phyloP scores from a whole-genome alignment of 2,797 vertebrate species.

The Galago senegalensis region DNA sequence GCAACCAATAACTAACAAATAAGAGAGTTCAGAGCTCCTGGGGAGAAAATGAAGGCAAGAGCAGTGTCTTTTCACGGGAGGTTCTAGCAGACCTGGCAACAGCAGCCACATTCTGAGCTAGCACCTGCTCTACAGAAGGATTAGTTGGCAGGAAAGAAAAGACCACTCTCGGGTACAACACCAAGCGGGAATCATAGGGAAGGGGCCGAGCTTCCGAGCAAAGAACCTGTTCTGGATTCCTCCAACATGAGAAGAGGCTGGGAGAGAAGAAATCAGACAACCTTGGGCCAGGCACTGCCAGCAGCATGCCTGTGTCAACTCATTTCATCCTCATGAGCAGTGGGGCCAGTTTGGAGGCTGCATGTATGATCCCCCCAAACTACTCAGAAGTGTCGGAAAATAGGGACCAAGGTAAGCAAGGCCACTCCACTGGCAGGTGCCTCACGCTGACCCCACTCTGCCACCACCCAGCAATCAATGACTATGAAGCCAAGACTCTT shows the following conservation, averaged over 20 bases:
- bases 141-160: neutral
- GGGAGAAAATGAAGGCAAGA: too few species aligned
- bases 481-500: neutral
- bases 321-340: neutral
- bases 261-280: neutral
- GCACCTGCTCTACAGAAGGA: neutral
- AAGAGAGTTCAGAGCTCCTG: neutral
- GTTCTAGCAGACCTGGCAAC: neutral
- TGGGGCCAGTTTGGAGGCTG: neutral
- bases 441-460: neutral
- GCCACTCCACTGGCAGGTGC: neutral
- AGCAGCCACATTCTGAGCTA: neutral
- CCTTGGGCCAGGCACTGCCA: neutral
- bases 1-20: neutral
- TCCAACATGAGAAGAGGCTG: neutral
- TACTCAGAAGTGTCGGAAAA: neutral
- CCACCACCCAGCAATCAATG: neutral
- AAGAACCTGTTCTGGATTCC: neutral
- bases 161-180: neutral
- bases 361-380: fast-evolving
- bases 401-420: neutral
- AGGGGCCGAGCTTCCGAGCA: neutral
- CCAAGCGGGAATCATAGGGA: neutral
- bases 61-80: neutral
- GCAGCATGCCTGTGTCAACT: fast-evolving